phyloP scores from a whole-genome alignment of 2,797 vertebrate genomes.

The Trachurus trachurus region DNA sequence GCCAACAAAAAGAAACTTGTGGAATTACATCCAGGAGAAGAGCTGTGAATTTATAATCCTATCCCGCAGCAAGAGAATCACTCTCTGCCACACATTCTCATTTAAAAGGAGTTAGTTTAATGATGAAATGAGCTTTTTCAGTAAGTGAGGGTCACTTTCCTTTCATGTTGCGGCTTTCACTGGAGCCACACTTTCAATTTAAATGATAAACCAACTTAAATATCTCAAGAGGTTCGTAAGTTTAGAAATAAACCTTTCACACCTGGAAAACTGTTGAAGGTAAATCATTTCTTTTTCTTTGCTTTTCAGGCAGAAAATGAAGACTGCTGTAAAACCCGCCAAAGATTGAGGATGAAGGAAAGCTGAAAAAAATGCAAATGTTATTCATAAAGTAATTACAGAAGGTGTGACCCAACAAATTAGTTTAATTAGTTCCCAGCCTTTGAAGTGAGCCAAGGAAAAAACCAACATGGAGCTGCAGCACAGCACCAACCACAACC shows the following conservation, averaged over 20 bases:
- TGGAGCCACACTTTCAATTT: constrained; percentile 13
- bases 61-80: constrained; percentile 35
- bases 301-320: constrained; percentile 55
- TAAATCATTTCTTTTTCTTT: constrained; percentile 9
- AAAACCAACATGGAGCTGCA: constrained; percentile 77
- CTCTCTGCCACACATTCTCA: constrained; percentile 11
- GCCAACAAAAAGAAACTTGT: constrained; percentile 25
- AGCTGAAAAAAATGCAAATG: constrained; percentile 50
- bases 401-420: constrained; percentile 45
- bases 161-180: constrained; percentile 9
- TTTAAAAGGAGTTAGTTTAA: constrained; percentile 12
- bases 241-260: neutral
- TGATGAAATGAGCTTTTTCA: constrained; percentile 36
- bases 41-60: constrained; percentile 20
- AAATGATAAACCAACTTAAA: neutral
- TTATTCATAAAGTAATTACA: constrained; percentile 58
- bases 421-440: constrained; percentile 25
- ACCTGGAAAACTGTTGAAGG: neutral
- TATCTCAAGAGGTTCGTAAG: constrained; percentile 4
- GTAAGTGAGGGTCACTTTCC: constrained; percentile 6
- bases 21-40: constrained; percentile 14
- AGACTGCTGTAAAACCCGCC: constrained; percentile 19
- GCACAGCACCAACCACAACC: constrained; percentile 79
- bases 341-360: constrained; percentile 41
- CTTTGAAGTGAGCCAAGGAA: constrained; percentile 41